phyloP scores from a whole-genome alignment of 2,888 invertebrate species.

The Taphrorychus bicolor region DNA sequence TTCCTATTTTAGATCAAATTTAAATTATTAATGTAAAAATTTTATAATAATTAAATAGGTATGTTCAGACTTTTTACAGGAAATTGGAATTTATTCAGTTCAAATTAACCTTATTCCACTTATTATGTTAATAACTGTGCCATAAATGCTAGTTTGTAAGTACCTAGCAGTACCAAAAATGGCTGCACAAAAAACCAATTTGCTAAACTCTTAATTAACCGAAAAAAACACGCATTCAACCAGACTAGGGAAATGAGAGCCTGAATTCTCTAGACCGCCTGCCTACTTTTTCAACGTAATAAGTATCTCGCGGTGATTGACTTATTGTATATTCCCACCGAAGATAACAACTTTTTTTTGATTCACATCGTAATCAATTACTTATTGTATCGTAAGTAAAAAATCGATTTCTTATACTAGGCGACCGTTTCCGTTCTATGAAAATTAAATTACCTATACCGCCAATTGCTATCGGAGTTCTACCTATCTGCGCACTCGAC shows the following conservation, averaged over 20 bases:
- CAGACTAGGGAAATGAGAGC: neutral
- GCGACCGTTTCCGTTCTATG: neutral
- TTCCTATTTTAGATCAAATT: too few relatives aligned
- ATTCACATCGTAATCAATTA: neutral
- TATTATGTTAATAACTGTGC: too few relatives aligned
- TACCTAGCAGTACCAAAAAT: too few relatives aligned
- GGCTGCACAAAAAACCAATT: neutral
- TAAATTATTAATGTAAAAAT: too few relatives aligned
- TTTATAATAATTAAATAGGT: too few relatives aligned
- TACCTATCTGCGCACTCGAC: neutral
- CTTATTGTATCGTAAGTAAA: neutral
- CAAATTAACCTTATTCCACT: too few relatives aligned
- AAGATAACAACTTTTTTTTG: neutral
- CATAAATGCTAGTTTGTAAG: too few relatives aligned
- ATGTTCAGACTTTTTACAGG: too few relatives aligned
- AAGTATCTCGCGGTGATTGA: neutral
- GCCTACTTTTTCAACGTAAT: neutral
- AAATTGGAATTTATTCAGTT: too few relatives aligned
- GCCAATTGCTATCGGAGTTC: too few relatives aligned
- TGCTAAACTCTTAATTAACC: neutral
- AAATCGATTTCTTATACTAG: neutral
- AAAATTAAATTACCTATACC: neutral
- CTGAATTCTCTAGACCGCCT: neutral
- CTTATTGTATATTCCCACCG: neutral
- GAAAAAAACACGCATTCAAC: neutral